phyloP scores from a whole-genome alignment of 2,113 vertebrate genomes.

The Clarias magur region DNA sequence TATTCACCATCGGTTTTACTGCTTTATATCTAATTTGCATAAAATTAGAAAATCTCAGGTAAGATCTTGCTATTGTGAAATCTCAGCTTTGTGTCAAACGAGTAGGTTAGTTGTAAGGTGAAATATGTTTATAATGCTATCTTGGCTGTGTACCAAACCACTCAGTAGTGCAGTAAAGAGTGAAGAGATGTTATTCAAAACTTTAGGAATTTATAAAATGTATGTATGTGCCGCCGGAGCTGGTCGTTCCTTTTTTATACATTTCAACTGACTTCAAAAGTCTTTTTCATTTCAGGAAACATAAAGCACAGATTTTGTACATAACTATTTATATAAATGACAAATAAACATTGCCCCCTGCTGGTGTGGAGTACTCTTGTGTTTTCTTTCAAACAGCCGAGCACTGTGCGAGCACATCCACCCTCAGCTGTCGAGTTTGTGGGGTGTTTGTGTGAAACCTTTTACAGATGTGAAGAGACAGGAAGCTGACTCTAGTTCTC shows the following conservation, averaged over 20 bases:
- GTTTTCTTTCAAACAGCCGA: background rate
- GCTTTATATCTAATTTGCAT: too few relatives aligned
- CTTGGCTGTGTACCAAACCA: background rate
- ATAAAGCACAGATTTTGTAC: background rate
- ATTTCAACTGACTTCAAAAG: background rate
- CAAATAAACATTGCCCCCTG: background rate
- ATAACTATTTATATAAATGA: background rate
- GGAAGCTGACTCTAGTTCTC: background rate
- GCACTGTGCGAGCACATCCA: too few relatives aligned
- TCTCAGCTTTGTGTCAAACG: too few relatives aligned
- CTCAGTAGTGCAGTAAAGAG: background rate
- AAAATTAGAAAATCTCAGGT: too few relatives aligned
- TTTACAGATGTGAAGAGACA: too few relatives aligned
- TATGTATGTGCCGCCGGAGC: background rate
- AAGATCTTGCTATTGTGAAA: too few relatives aligned
- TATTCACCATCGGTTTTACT: too few relatives aligned
- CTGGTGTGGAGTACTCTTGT: background rate
- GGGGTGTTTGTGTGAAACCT: background rate
- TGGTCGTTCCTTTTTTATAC: background rate
- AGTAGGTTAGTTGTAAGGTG: too few relatives aligned
- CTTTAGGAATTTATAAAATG: background rate
- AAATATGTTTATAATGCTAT: too few relatives aligned
- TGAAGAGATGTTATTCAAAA: background rate
- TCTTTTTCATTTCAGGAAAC: background rate
- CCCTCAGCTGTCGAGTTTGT: background rate